Conservation (phyloP, 1,140 invertebrate species). For the Pemphigus obesinymphae region DNA sequence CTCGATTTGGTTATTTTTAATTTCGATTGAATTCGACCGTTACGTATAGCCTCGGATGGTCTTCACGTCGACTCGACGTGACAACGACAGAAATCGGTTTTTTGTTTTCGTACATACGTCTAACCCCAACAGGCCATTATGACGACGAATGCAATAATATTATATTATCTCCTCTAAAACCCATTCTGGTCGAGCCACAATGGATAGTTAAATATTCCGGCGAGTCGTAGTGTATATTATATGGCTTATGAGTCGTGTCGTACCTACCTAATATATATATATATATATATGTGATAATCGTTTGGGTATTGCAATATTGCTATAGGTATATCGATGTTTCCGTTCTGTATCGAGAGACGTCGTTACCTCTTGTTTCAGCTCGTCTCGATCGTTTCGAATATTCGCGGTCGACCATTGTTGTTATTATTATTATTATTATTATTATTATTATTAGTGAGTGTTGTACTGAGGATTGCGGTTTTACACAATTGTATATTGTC, state of each 20-base stretch:
- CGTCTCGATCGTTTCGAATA: background rate
- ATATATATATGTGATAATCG: background rate
- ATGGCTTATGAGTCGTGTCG: too few species aligned
- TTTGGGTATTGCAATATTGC: background rate
- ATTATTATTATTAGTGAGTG: too few species aligned
- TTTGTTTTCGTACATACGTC: too few species aligned
- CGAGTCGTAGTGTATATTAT: too few species aligned
- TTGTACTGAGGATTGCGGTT: background rate
- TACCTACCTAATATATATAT: too few species aligned
- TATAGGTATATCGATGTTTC: too few species aligned
- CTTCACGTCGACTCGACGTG: too few species aligned
- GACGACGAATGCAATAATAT: background rate
- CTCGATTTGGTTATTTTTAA: too few species aligned
- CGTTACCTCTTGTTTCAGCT: background rate
- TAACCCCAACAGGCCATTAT: background rate
- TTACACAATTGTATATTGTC: background rate
- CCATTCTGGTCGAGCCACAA: background rate
- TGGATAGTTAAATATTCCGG: background rate
- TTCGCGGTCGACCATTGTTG: background rate
- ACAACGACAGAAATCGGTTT: background rate
- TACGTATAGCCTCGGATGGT: too few species aligned
- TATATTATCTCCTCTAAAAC: background rate
- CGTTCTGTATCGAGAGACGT: too few species aligned
- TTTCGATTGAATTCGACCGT: too few species aligned
- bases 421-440: background rate